phyloP scores from a whole-genome alignment of 2,797 vertebrate genomes.

The Urosaurus nigricauda region DNA sequence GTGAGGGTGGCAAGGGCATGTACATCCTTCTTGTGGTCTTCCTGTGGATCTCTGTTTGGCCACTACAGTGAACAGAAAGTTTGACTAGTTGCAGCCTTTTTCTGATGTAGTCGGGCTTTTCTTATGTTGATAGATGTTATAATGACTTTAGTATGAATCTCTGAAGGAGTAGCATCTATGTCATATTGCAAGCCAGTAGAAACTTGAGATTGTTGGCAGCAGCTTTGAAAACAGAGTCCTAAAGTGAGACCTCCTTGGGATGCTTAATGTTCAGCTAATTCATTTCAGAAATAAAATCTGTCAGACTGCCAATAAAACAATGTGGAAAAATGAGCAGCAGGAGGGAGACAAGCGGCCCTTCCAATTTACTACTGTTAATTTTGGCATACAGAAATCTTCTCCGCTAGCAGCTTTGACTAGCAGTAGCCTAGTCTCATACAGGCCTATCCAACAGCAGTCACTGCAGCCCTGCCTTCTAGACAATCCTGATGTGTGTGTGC shows the following conservation, averaged over 20 bases:
- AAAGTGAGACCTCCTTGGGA: conserved; percentile 55
- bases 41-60: too few species aligned
- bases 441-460: not conserved
- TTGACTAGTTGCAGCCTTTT: too few species aligned
- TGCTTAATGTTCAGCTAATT: conserved; percentile 64
- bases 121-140: conserved; percentile 17
- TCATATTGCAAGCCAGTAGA: conserved; percentile 27
- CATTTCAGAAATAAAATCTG: conserved; percentile 63
- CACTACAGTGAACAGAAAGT: too few species aligned
- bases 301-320: conserved; percentile 47
- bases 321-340: conserved; percentile 52
- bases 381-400: conserved; percentile 36
- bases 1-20: too few species aligned
- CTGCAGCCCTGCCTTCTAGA: not conserved
- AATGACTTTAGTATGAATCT: conserved; percentile 41
- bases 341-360: conserved; percentile 53
- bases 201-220: conserved; percentile 47
- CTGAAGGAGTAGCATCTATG: conserved; percentile 17
- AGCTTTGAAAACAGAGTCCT: conserved; percentile 54
- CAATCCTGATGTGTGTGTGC: too few species aligned
- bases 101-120: too few species aligned
- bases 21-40: too few species aligned
- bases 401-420: not conserved
- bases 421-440: not conserved
- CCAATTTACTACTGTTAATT: conserved; percentile 56